Percentiles rank a stretch among this genome's conserved stretches.
Conservation (phyloP, 1,140 invertebrate species). For the Pectinophora gossypiella region DNA sequence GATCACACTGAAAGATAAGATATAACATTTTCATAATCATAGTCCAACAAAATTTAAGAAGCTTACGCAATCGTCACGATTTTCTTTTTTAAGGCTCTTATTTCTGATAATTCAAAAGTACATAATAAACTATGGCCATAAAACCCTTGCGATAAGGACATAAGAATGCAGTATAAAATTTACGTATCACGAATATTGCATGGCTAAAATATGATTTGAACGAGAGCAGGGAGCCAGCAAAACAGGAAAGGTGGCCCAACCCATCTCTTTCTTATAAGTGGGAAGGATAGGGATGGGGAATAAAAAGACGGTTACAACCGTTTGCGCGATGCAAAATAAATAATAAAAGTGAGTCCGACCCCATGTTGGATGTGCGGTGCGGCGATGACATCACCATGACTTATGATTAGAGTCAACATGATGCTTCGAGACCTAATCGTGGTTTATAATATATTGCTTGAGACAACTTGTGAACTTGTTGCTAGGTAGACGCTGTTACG, state of each 20-base stretch:
- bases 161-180: constrained; percentile 8
- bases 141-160: neutral
- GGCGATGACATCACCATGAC: constrained; percentile 63
- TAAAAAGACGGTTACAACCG: constrained; percentile 59
- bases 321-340: constrained; percentile 59
- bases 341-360: constrained; percentile 53
- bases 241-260: constrained; percentile 49
- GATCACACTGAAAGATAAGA: too few species aligned
- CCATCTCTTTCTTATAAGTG: constrained; percentile 36
- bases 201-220: constrained; percentile 9
- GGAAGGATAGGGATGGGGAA: constrained; percentile 44
- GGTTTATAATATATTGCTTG: too few species aligned
- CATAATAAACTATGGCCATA: neutral
- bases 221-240: constrained; percentile 39
- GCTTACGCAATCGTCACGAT: too few species aligned
- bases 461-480: constrained; percentile 36
- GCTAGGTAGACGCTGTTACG: constrained; percentile 41
- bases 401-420: constrained; percentile 61
- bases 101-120: neutral
- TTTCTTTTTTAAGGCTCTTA: too few species aligned
- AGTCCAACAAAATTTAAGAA: too few species aligned
- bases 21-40: too few species aligned
- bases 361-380: constrained; percentile 39
- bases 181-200: constrained; percentile 1
- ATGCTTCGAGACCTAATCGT: neutral